Evolutionary conservation across 2,113 vertebrate genomes (phyloP).

Genomic region (Nothocercus julius): DNA sequence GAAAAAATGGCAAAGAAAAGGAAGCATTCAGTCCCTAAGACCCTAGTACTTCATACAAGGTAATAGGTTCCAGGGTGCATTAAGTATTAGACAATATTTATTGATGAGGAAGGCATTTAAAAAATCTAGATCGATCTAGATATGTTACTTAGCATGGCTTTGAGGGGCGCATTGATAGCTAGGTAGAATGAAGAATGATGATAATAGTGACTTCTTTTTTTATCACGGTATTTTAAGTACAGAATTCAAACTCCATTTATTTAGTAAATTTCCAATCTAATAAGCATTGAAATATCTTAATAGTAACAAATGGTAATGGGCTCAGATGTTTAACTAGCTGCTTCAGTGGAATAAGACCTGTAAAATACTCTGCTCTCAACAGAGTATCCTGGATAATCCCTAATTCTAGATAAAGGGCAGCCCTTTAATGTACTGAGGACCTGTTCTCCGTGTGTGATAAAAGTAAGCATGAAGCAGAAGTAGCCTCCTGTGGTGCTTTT

Average conservation of each 20-base stretch:
- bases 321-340: background rate
- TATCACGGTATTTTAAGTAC: background rate
- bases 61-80: background rate
- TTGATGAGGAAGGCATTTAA: background rate
- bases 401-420: no score
- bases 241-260: background rate
- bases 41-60: background rate
- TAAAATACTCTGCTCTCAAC: background rate
- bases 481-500: background rate
- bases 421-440: background rate
- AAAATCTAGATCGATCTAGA: background rate
- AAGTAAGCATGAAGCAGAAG: background rate
- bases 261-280: background rate
- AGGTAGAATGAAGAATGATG: background rate
- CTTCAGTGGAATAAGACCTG: background rate
- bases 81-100: background rate
- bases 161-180: background rate
- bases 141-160: background rate
- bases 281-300: background rate
- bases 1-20: background rate
- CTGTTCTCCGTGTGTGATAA: background rate
- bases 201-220: background rate
- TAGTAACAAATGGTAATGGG: background rate
- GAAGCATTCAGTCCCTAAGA: background rate
- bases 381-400: background rate